Base-by-base conservation (phyloP, 1,140 invertebrate genomes). In the Apis cerana region DNA sequence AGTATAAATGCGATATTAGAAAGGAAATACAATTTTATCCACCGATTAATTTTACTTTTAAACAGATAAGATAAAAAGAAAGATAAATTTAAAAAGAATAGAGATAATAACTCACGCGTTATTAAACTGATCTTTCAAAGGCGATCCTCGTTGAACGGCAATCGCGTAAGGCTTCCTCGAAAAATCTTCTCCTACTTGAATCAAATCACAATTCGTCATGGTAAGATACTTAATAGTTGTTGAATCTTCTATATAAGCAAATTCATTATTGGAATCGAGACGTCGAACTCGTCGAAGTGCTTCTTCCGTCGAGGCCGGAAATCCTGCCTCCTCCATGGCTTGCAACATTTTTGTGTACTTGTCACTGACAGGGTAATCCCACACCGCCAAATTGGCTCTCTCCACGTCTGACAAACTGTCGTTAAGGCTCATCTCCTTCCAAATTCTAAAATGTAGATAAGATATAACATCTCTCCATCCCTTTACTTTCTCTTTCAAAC, bases 261-360 rank as follows among this genome's bases (percentile, higher is more conserved):
- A 99, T 12, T 97, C 97, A 92, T 97, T 97, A 58, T 96, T 97
- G 0, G 96, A 96, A 4, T 96, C 95, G 65, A 71, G 27, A 7
- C 95, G 95, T 7, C 96, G 93, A 0, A 99, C 98, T 83, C 98
- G 95, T 19, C 95, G 93, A 0, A 99, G 91, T 0, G 98, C 98
- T 76, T 97, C 97, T 0, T 97, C 96, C 11, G 97, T 95, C 5
- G 94, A 96, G 23, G 95, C 94, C 0, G 99, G 98, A 33, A 99
- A 95, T 0, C 95, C 95, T 0, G 98, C 97, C 86, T 99, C 98
- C 89, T 97, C 96, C 98, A 99, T 99, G 1, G 98, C 98, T 92
- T 99, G 97, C 97, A 98, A 99, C 96, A 99, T 99, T 93, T 99
- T 99, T 1, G 98, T 99, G 93, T 99, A 99, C 90, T 99, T 99